Conservation (phyloP, 2,113 vertebrate species). For the Tychaedon coryphoeus region DNA sequence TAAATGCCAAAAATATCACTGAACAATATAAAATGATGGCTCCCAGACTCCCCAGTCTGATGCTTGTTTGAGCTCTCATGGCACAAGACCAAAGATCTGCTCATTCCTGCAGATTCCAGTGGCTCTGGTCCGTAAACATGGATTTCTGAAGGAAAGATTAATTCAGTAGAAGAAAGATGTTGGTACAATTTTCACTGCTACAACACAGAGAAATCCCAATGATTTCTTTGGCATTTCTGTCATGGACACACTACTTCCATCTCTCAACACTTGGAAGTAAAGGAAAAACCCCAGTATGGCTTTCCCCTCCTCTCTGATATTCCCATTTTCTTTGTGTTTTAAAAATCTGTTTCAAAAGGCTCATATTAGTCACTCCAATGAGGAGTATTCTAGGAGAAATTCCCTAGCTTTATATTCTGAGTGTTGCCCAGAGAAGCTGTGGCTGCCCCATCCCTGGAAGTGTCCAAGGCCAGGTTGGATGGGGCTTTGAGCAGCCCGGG, state of each 20-base stretch:
- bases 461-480: background rate
- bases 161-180: background rate
- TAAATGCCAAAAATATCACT: background rate
- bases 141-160: background rate
- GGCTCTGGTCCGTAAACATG: background rate
- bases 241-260: background rate
- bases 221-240: background rate
- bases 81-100: background rate
- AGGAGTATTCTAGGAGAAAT: background rate
- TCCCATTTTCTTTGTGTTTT: background rate
- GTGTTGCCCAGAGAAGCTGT: background rate
- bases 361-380: background rate
- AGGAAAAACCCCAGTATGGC: fast-evolving
- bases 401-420: background rate
- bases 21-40: background rate
- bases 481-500: background rate
- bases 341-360: background rate
- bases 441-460: background rate
- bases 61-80: fast-evolving
- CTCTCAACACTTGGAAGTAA: background rate
- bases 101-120: background rate
- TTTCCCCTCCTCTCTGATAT: background rate
- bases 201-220: background rate
- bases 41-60: background rate
- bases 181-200: background rate